Conservation (phyloP, 2,113 vertebrate species). For the Stigmatopora argus region DNA sequence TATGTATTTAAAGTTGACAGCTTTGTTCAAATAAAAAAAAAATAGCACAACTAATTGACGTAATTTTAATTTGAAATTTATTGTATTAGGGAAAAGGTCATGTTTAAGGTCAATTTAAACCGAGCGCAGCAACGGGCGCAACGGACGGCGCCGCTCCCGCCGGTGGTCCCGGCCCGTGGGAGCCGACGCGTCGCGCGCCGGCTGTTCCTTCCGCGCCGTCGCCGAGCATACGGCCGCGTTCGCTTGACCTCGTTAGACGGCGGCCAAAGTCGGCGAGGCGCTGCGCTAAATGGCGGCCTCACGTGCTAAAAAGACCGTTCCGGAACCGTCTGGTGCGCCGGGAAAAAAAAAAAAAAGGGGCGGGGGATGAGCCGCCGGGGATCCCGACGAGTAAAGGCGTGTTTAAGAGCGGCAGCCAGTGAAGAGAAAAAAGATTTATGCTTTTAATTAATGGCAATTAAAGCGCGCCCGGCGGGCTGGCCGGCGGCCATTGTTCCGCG, state of each 20-base stretch:
- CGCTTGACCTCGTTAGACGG: slow-evolving; percentile 99
- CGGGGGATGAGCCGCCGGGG: slow-evolving; percentile 87
- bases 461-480: slow-evolving; percentile 99
- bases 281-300: slow-evolving; percentile 93
- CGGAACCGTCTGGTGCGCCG: slow-evolving; percentile 77
- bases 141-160: slow-evolving; percentile 37
- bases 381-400: slow-evolving; percentile 95
- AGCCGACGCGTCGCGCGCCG: slow-evolving; percentile 87
- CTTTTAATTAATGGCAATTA: slow-evolving; percentile 99
- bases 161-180: slow-evolving; percentile 69
- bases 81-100: too few species aligned
- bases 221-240: slow-evolving; percentile 94
- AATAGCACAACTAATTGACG: too few species aligned
- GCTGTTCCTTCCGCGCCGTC: slow-evolving; percentile 92
- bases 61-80: too few species aligned
- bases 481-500: slow-evolving; percentile 99
- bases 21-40: too few species aligned
- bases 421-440: slow-evolving; percentile 99
- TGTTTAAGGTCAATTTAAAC: too few species aligned
- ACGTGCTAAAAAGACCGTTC: slow-evolving; percentile 90
- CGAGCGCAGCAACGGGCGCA: slow-evolving; percentile 51
- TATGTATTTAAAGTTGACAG: too few species aligned
- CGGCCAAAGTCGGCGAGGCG: slow-evolving; percentile 95
- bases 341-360: slow-evolving; percentile 60
- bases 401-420: slow-evolving; percentile 95